Conservation (phyloP, 2,888 invertebrate species). For the Cheilosia grossa region DNA sequence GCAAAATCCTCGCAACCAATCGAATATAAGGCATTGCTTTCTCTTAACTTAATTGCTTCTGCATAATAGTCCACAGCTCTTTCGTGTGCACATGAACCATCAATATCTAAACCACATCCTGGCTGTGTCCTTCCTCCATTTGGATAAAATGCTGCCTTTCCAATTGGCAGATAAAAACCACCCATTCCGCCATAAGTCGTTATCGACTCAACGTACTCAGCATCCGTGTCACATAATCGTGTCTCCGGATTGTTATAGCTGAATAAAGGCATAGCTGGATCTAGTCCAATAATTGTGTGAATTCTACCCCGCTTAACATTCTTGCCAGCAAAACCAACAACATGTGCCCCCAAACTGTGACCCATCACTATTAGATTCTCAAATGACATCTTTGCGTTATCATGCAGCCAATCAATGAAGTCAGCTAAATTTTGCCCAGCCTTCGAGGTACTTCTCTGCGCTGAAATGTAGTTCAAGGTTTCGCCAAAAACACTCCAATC, state of each 20-base stretch:
- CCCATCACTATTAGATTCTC: conserved; percentile 84
- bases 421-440: conserved; percentile 72
- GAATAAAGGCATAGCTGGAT: conserved; percentile 76
- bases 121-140: conserved; percentile 84
- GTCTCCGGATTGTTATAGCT: conserved; percentile 25
- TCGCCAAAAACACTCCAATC: conserved; percentile 84
- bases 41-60: conserved; percentile 78
- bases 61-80: conserved; percentile 80
- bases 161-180: conserved; percentile 75
- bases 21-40: background rate
- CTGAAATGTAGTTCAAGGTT: conserved; percentile 84
- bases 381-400: conserved; percentile 83
- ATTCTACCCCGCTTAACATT: conserved; percentile 84
- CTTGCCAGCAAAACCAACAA: conserved; percentile 85
- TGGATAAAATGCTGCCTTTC: conserved; percentile 83
- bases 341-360: conserved; percentile 85
- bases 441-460: conserved; percentile 81
- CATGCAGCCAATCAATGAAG: conserved; percentile 81
- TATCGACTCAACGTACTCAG: conserved; percentile 75
- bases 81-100: conserved; percentile 80
- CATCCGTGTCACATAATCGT: conserved; percentile 73
- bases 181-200: conserved; percentile 74
- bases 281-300: conserved; percentile 84
- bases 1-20: conserved; percentile 31
- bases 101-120: conserved; percentile 82